Percentiles rank a stretch among this genome's conserved stretches.
Conservation (phyloP, 1,140 invertebrate genomes). For the Riptortus pedestris region DNA sequence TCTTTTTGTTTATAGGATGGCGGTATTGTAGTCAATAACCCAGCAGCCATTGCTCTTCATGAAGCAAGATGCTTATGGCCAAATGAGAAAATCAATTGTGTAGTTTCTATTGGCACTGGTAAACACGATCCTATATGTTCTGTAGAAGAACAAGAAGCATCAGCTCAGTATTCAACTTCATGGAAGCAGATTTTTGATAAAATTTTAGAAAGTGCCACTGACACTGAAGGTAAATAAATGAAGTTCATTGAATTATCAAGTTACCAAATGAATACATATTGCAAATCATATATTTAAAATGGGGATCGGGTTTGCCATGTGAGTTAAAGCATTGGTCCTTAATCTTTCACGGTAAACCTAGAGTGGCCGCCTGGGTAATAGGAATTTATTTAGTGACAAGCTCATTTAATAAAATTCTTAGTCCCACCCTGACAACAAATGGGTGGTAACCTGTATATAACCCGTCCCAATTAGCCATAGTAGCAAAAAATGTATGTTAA, state of each 20-base stretch:
- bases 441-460: no score
- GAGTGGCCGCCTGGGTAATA: no score
- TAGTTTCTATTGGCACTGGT: constrained; percentile 83
- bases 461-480: no score
- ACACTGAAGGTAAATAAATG: constrained; percentile 71
- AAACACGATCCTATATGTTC: constrained; percentile 37
- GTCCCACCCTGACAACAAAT: no score
- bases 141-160: constrained; percentile 33
- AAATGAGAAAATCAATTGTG: constrained; percentile 62
- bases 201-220: constrained; percentile 81
- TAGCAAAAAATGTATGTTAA: no score
- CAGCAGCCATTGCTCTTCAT: constrained; percentile 77
- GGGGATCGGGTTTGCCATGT: no score
- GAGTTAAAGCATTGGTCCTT: background rate
- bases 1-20: constrained; percentile 61
- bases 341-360: no score
- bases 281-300: background rate
- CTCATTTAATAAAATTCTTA: no score
- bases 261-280: background rate
- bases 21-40: constrained; percentile 83
- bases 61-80: constrained; percentile 82
- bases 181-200: constrained; percentile 74
- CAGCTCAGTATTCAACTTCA: constrained; percentile 41
- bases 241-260: no score
- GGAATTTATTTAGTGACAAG: no score